phyloP scores from a whole-genome alignment of 1,140 invertebrate species.

The Drosophila pectinifera region DNA sequence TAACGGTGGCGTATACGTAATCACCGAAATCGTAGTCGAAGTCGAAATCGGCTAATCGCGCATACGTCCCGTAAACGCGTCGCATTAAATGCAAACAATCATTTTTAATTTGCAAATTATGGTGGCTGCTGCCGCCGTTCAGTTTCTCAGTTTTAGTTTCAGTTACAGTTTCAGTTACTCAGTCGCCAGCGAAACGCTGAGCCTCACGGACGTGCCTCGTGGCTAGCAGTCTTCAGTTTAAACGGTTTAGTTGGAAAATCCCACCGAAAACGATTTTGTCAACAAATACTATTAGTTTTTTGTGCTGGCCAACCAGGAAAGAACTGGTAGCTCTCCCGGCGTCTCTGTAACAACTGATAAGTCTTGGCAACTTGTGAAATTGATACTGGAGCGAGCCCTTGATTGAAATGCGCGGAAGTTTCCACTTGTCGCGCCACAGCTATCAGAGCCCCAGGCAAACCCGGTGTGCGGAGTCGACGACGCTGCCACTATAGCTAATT shows the following conservation, averaged over 20 bases:
- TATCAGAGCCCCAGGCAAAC: constrained; percentile 15
- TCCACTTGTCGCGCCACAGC: constrained; percentile 64
- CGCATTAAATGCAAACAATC: constrained; percentile 35
- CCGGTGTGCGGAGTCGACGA: constrained; percentile 43
- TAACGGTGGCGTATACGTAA: constrained; percentile 35
- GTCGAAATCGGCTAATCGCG: constrained; percentile 21
- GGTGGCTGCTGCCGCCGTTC: not conserved
- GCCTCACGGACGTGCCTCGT: constrained; percentile 50
- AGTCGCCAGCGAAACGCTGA: constrained; percentile 64
- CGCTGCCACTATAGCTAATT: constrained; percentile 50
- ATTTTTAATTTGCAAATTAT: constrained; percentile 47
- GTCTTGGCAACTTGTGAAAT: constrained; percentile 65
- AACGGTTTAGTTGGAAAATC: too few relatives aligned
- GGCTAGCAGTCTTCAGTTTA: not conserved
- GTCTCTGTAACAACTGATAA: constrained; percentile 38
- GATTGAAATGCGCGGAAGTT: constrained; percentile 79
- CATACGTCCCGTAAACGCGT: constrained; percentile 25
- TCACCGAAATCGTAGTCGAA: constrained; percentile 13
- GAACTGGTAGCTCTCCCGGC: constrained; percentile 11
- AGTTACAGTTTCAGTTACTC: constrained; percentile 4
- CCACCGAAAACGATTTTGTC: not conserved
- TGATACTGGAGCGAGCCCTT: constrained; percentile 65
- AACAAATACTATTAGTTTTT: constrained; percentile 10
- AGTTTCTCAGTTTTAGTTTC: not conserved
- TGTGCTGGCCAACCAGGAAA: not conserved